These are phyloP conservation scores for Creontiades dilutus DNA, from an alignment of 2,888 invertebrate species.

Conservation along the genomic window DNA sequence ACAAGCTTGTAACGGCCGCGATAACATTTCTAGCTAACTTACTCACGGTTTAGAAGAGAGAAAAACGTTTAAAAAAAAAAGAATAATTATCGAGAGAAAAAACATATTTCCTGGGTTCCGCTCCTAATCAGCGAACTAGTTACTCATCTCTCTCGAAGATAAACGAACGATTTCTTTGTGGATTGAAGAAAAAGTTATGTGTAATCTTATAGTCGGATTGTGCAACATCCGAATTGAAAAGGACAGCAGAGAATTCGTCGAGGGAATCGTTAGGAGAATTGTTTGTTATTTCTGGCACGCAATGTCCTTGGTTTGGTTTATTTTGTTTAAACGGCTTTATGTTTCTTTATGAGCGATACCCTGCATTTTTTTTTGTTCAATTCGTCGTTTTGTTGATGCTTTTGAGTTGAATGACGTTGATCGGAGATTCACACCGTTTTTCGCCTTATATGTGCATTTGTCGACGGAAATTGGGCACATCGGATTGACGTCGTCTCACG, in stretches of 20 bases:
- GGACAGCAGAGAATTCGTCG: not conserved
- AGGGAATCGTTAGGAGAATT: not conserved
- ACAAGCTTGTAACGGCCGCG: not conserved
- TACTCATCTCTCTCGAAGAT: not conserved
- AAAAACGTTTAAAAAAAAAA: not conserved
- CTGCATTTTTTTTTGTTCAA: not conserved
- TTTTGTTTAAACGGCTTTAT: not conserved
- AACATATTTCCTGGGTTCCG: slow-evolving; percentile 27
- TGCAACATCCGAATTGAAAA: not conserved
- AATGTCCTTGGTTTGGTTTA: slow-evolving; percentile 13
- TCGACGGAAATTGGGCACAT: not conserved
- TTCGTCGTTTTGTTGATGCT: not conserved
- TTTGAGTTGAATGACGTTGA: not conserved
- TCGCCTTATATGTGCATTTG: not conserved
- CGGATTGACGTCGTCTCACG: not conserved
- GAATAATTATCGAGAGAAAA: not conserved
- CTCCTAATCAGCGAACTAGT: not conserved
- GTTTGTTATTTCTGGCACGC: not conserved
- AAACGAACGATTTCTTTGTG: not conserved
- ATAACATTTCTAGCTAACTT: not conserved
- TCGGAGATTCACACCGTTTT: not conserved
- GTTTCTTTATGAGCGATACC: not conserved
- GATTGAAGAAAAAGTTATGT: not conserved
- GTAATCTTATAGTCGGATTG: not conserved
- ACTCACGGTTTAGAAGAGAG: not conserved